Conservation (phyloP, 2,797 vertebrate species). For the Pseudomugil gertrudae region DNA sequence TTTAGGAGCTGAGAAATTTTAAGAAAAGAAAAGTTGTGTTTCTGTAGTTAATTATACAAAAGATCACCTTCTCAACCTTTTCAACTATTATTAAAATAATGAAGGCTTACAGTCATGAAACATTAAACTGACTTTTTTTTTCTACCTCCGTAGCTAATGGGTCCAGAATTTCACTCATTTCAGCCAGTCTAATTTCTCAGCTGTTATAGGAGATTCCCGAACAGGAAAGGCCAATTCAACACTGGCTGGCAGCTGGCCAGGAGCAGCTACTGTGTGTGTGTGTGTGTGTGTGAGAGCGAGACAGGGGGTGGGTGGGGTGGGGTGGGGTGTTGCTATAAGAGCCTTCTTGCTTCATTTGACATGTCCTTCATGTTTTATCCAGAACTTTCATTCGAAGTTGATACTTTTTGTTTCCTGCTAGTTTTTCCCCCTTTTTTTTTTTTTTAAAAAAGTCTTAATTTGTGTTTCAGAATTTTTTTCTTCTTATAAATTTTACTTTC, state of each 20-base stretch:
- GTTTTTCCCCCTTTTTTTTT: not conserved
- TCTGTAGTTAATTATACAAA: constrained; percentile 14
- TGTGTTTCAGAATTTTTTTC: constrained; percentile 4
- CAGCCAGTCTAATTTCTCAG: constrained; percentile 15
- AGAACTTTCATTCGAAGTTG: constrained; percentile 40
- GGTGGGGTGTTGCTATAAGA: constrained; percentile 8
- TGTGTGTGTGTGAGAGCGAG: constrained; percentile 4
- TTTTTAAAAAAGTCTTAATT: not conserved
- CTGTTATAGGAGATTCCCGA: constrained; percentile 30
- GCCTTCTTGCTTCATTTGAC: constrained; percentile 56
- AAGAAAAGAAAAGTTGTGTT: constrained; percentile 1
- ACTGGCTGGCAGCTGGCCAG: constrained; percentile 38
- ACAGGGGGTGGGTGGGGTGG: not conserved
- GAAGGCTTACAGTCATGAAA: constrained; percentile 32
- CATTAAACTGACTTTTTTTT: constrained; percentile 4
- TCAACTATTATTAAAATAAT: constrained; percentile 23
- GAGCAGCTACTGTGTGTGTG: constrained; percentile 29
- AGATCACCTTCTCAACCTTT: constrained; percentile 16
- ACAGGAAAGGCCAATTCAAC: constrained; percentile 50
- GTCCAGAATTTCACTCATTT: constrained; percentile 33
- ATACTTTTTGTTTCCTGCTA: constrained; percentile 29
- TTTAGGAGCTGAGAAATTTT: not conserved
- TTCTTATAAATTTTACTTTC: constrained; percentile 1
- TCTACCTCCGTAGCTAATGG: constrained; percentile 28
- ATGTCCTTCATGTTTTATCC: constrained; percentile 47